Evolutionary conservation across 2,797 vertebrate genomes (phyloP), one percentile per base, ranked within the genome.

Genomic region (Chelon auratus): DNA sequence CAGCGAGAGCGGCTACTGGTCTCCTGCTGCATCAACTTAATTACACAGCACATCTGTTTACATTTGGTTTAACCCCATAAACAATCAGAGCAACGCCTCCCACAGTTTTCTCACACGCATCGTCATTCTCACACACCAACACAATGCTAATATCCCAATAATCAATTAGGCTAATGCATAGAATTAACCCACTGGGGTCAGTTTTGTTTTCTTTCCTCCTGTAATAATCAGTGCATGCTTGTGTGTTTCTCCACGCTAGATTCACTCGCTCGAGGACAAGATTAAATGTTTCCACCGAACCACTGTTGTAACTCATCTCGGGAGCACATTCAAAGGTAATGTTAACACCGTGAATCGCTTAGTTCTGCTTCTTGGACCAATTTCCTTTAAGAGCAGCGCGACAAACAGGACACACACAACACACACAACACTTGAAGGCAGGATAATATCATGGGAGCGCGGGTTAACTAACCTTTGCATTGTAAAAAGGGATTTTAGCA

Each of bases 181-280:
- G 39, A 72, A 77, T 90, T 81, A 80, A 83, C 82, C 77, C 80
- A 42, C 56, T 36, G 26, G 61, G 69, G 68, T 85, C 48, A 68
- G 59, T 77, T 17, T 62, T 42, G 66, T 12, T 17, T 20, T 42
- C 40, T 56, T 43, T 70, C 9, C n/a, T 13, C 30, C 51, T 42
- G 43, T 39, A 62, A 62, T 83, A 82, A 91, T 68, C 33, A 64
- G 52, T 79, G 65, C 60, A 50, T 80, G 67, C 55, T 56, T 88
- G 63, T 88, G 74, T 93, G 85, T 80, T 72, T 86, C 77, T 26
- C 81, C 82, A 64, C 9, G 65, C 65, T 88, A 99, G 98, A 96
- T 99, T 89, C 94, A 97, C 84, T 94, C 93, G 20, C 93, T 99
- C 56, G 96, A 99, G 94, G 97, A 99, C 92, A 94, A 82, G 74